Conservation (phyloP, 2,888 invertebrate genomes). For the Archips xylosteana region DNA sequence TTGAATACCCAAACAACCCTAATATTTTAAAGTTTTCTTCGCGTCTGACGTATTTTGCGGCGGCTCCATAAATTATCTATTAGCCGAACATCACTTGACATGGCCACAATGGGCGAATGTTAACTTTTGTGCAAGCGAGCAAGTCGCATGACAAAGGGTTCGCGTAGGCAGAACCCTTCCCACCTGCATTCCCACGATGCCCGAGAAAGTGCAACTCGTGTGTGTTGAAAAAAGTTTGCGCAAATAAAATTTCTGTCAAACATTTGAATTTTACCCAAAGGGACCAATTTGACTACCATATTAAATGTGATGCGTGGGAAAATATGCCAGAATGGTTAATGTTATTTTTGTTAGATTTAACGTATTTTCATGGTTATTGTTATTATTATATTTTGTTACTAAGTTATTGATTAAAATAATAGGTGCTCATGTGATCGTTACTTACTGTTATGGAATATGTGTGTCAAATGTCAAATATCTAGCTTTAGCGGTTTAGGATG, state of each 20-base stretch:
- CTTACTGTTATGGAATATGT: too few relatives aligned
- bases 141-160: conserved; percentile 65
- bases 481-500: too few relatives aligned
- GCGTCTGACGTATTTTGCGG: conserved; percentile 65
- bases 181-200: conserved; percentile 84
- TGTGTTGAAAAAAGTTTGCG: conserved; percentile 71
- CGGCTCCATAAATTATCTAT: conserved; percentile 83
- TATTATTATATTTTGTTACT: conserved; percentile 11
- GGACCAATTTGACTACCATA: conserved; percentile 64
- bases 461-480: too few relatives aligned
- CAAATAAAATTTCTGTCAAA: conserved; percentile 79
- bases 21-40: conserved; percentile 74
- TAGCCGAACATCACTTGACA: conserved; percentile 81
- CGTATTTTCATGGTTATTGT: conserved; percentile 11
- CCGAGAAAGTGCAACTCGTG: conserved; percentile 76
- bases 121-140: conserved; percentile 81
- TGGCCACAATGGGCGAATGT: conserved; percentile 75
- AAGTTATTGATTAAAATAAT: too few relatives aligned
- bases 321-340: conserved; percentile 12
- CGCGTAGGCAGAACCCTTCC: conserved; percentile 76
- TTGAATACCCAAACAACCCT: conserved; percentile 71
- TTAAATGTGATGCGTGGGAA: conserved; percentile 61
- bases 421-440: too few relatives aligned
- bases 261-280: conserved; percentile 75
- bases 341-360: not conserved